Evolutionary conservation across 2,797 vertebrate genomes (phyloP), one percentile per base, ranked within the genome.

Genomic region (Danio albolineatus): DNA sequence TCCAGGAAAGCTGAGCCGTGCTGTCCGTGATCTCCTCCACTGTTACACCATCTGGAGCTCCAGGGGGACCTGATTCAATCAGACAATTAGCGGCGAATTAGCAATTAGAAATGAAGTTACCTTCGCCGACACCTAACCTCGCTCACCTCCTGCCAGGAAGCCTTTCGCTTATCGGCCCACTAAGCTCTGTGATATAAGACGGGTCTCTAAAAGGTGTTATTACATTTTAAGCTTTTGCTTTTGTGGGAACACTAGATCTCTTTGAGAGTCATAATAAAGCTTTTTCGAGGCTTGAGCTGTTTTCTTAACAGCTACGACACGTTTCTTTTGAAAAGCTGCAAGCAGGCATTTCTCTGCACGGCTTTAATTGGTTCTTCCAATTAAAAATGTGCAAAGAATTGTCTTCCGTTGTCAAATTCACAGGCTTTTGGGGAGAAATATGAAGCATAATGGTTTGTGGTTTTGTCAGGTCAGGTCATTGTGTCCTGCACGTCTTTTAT

Each of bases 1-100:
- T 94, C 94, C 94, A 95, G 70, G 93, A 88, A 78, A 95, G 91
- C 91, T 95, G 94, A 19, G 94, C 94, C 1, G 94, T 95, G 84
- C 90, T 94, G 90, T 95, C 94, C 76, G 94, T 95, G 88, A 95
- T 92, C 88, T 95, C 94, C 85, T 94, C 94, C 89, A 95, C 93
- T 4, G 90, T 94, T 86, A 95, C 91, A 0, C 88, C 86, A 82
- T 93, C 93, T 67, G 94, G 94, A 67, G 94, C 93, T 76, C 92
- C 92, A 61, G 94, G 94, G 76, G 94, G 89, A 86, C 94, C 94
- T 95, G 92, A 85, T 84, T 87, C 91, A 83, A 88, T 85, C 87
- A 90, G 78, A 91, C 85, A 85, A 89, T 89, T 85, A 83, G 56
- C 82, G 82, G 39, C 5, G 49, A 79, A 73, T 79, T 79, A 73